phyloP scores from a whole-genome alignment of 1,140 invertebrate species.

The Hycleus phaleratus region DNA sequence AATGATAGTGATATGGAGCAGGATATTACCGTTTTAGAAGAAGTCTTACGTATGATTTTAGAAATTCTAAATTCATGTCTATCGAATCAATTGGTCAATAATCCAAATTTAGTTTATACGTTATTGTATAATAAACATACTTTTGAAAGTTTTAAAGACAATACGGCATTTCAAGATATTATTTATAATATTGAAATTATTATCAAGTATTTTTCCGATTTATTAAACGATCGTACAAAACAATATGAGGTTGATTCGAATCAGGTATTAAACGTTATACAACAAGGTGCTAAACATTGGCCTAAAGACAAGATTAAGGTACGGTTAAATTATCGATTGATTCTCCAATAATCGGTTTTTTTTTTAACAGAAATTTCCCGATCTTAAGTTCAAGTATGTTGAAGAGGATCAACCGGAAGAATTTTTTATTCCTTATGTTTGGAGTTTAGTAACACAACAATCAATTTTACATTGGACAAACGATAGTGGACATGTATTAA shows the following conservation, averaged over 20 bases:
- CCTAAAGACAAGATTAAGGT: conserved; percentile 86
- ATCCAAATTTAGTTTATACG: conserved; percentile 93
- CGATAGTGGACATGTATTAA: conserved; percentile 22
- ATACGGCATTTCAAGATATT: conserved; percentile 90
- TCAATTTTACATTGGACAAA: conserved; percentile 72
- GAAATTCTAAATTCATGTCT: conserved; percentile 95
- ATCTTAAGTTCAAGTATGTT: conserved; percentile 97
- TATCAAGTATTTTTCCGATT: conserved; percentile 40
- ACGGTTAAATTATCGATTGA: conserved; percentile 25
- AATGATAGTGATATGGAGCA: conserved; percentile 53
- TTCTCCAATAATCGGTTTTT: not conserved
- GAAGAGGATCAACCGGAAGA: conserved; percentile 98
- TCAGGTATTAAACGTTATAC: conserved; percentile 79
- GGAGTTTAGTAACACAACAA: conserved; percentile 80
- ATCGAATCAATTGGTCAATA: conserved; percentile 78
- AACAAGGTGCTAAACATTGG: conserved; percentile 81
- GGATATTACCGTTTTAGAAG: conserved; percentile 91
- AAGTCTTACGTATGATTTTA: conserved; percentile 91
- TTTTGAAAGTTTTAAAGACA: conserved; percentile 79
- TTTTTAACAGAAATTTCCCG: conserved; percentile 87
- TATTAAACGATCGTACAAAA: conserved; percentile 32
- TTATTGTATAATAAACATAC: conserved; percentile 89
- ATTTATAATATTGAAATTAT: conserved; percentile 95
- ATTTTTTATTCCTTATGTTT: conserved; percentile 99
- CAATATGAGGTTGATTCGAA: conserved; percentile 64